Evolutionary conservation across 1,140 invertebrate genomes (phyloP), one percentile per base, ranked within the genome.

Genomic region (Apis cerana): DNA sequence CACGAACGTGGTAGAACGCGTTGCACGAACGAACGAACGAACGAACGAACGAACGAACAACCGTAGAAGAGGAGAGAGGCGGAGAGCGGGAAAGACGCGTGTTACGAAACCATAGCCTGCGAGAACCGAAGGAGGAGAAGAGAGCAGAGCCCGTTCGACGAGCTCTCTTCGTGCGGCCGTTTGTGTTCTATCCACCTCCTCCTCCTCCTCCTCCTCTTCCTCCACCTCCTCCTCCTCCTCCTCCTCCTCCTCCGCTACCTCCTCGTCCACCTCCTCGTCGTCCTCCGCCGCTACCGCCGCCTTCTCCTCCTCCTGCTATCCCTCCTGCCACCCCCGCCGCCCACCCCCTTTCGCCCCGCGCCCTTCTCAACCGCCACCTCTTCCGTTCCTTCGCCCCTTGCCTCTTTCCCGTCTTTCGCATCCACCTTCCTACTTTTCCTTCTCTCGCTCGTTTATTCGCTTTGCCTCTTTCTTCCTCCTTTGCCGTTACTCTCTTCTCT

Each of bases 101-200:
- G 82, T 92, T 92, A 92, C 90, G 90, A 92, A 92, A 92, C 89
- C 87, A 85, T 85, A 83, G 85, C 84, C 77, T 75, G 87, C 85
- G 84, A 86, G 85, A 71, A 67, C 62, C 64, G 69, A 76, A 72
- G 68, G 80, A 80, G 86, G 80, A 80, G 70, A 75, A 80, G 74
- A 82, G 82, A 86, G 78, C 68, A 77, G 83, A 88, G 89, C 88
- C 76, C 85, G 89, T 89, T 90, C 81, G 90, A 90, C 89, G 86
- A 86, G 90, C 89, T 91, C 86, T 91, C 89, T 86, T 81, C 83
- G 87, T 80, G 68, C 75, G 85, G 75, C 74, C 87, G 84, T 86
- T 88, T 75, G 80, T 84, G 85, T 83, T 83, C 77, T 84, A 75
- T 89, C 85, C 82, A 61, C 80, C 77, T 67, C 27, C 67, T 67